A percentile compares a stretch with the other conserved stretches of the same genome.
phyloP scores from a whole-genome alignment of 2,113 vertebrate genomes.

The Dipodomys merriami region DNA sequence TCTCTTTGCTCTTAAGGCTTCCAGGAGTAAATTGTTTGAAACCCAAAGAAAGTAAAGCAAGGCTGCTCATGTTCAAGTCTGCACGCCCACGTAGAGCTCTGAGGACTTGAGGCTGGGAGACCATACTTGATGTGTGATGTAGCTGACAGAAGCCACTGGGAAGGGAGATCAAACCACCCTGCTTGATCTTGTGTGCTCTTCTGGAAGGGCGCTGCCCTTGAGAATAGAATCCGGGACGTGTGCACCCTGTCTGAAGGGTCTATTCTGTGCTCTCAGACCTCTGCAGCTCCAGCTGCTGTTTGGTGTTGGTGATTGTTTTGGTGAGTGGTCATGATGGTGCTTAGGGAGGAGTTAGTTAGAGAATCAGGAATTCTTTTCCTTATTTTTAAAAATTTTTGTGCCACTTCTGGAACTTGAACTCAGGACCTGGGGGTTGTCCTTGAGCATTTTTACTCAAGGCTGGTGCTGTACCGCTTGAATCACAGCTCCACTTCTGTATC shows the following conservation, averaged over 20 bases:
- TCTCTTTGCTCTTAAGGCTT: constrained; percentile 36
- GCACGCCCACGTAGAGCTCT: neutral
- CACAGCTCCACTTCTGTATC: no score
- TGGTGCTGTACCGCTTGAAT: no score
- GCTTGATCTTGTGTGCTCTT: constrained; percentile 70
- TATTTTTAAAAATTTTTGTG: no score
- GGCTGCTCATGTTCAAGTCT: constrained; percentile 51
- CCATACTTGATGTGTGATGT: neutral
- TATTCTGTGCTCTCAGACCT: neutral
- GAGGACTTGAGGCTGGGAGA: neutral
- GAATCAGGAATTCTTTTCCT: neutral
- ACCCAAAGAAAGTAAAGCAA: constrained; percentile 57
- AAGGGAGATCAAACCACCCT: constrained; percentile 41
- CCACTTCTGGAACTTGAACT: no score
- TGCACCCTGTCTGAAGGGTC: no score
- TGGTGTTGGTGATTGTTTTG: neutral
- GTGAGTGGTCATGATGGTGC: fast-evolving
- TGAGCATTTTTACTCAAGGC: no score
- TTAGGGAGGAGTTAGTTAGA: neutral
- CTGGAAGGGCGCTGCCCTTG: no score
- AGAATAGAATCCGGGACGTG: no score
- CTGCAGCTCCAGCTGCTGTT: neutral
- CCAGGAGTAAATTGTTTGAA: constrained; percentile 70
- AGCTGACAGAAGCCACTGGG: constrained; percentile 47
- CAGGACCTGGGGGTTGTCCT: no score